These are phyloP conservation scores for Oreotrochilus melanogaster DNA, from an alignment of 2,113 vertebrate species.

Conservation along the genomic window DNA sequence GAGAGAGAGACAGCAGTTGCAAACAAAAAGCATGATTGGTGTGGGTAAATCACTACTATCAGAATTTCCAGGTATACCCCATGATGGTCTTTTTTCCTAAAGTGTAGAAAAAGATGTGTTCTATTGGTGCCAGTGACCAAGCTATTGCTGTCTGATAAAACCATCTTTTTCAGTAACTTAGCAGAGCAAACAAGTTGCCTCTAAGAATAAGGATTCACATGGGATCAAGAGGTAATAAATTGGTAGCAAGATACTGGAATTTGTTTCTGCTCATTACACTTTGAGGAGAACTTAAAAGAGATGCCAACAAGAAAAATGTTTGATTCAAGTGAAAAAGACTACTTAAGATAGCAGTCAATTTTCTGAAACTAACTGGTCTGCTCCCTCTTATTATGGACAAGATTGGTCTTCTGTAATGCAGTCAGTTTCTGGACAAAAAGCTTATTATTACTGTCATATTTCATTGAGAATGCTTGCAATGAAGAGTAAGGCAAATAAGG, in stretches of 20 bases:
- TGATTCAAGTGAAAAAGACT: not conserved
- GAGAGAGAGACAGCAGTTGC: not conserved
- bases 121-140: not conserved
- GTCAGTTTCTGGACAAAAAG: not conserved
- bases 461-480: not conserved
- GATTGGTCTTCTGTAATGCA: not conserved
- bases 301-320: not conserved
- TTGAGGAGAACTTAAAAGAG: not conserved
- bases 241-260: not conserved
- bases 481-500: not conserved
- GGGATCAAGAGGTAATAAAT: not conserved
- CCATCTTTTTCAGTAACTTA: not conserved
- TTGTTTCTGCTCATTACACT: not conserved
- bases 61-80: not conserved
- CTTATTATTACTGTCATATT: not conserved
- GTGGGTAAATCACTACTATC: not conserved
- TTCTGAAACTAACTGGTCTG: not conserved
- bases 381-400: not conserved
- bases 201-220: not conserved
- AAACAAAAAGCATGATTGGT: not conserved
- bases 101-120: not conserved
- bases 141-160: not conserved
- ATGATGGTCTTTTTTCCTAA: not conserved
- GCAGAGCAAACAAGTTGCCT: not conserved
- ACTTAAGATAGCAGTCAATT: not conserved